Percentiles rank a stretch among this genome's conserved stretches.
Conservation (phyloP, 1,140 invertebrate genomes). For the Tetranychus urticae region DNA sequence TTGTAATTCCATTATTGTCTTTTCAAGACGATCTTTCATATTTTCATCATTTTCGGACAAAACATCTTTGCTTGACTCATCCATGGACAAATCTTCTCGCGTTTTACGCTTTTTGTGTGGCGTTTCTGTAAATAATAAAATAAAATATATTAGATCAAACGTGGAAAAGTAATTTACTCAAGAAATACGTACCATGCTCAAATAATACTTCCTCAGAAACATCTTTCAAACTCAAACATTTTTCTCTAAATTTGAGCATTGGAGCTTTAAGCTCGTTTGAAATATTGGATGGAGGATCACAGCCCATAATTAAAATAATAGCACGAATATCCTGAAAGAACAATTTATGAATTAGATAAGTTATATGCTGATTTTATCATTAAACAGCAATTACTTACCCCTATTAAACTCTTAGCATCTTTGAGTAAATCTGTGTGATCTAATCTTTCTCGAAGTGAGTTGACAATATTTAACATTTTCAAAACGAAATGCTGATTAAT, state of each 20-base stretch:
- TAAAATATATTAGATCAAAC: neutral
- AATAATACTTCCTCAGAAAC: neutral
- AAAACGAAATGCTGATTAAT: slow-evolving; percentile 19
- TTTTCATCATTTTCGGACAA: neutral
- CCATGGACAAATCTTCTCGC: neutral
- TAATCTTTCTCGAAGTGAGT: slow-evolving; percentile 18
- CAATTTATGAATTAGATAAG: neutral
- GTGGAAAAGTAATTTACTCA: neutral
- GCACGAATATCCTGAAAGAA: slow-evolving; percentile 20
- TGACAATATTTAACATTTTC: slow-evolving; percentile 11
- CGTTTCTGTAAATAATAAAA: neutral
- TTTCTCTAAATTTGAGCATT: neutral
- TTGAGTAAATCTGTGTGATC: slow-evolving; percentile 17
- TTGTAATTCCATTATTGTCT: neutral
- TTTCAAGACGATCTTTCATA: neutral
- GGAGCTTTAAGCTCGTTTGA: neutral
- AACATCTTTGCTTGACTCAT: neutral
- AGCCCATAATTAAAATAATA: slow-evolving; percentile 13
- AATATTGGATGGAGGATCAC: neutral
- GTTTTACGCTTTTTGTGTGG: slow-evolving; percentile 1
- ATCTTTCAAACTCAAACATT: neutral
- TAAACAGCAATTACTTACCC: slow-evolving; percentile 16
- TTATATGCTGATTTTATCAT: neutral
- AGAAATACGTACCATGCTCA: neutral
- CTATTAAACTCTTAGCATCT: slow-evolving; percentile 20